A percentile compares a stretch with the other conserved stretches of the same genome.
Conservation (phyloP, 2,888 invertebrate genomes). For the Epirrhoe tristata region DNA sequence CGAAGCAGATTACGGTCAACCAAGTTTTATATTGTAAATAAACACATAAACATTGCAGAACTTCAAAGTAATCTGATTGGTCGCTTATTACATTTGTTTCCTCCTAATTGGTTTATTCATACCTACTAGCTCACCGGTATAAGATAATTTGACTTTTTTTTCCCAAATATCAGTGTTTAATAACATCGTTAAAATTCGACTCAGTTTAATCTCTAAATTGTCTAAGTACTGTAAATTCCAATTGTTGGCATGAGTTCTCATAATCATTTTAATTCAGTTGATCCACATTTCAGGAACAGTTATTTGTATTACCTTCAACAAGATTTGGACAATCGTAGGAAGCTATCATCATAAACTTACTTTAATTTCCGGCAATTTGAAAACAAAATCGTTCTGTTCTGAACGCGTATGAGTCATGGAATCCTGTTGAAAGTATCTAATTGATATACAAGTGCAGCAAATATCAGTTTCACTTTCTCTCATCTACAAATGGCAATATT, state of each 20-base stretch:
- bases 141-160: too few species aligned
- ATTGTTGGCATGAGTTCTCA: slow-evolving; percentile 58
- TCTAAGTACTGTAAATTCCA: slow-evolving; percentile 44
- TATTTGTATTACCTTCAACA: slow-evolving; percentile 54
- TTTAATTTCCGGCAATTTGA: slow-evolving; percentile 57
- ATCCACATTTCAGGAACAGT: slow-evolving; percentile 59
- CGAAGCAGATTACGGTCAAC: too few species aligned
- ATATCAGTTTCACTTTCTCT: slow-evolving; percentile 83
- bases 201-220: slow-evolving; percentile 30
- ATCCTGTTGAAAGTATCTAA: slow-evolving; percentile 81
- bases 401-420: slow-evolving; percentile 54
- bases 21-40: too few species aligned
- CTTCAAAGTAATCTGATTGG: too few species aligned
- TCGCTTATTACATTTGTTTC: too few species aligned
- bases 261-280: slow-evolving; percentile 62
- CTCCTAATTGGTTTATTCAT: too few species aligned
- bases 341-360: slow-evolving; percentile 58
- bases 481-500: slow-evolving; percentile 74
- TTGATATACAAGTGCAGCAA: slow-evolving; percentile 63
- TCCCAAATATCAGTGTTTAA: too few species aligned
- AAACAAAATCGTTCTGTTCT: slow-evolving; percentile 49
- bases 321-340: slow-evolving; percentile 63
- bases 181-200: too few species aligned
- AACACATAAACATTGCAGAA: too few species aligned
- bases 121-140: too few species aligned